phyloP scores from a whole-genome alignment of 2,888 invertebrate species.

The Oxyscelio sp. region DNA sequence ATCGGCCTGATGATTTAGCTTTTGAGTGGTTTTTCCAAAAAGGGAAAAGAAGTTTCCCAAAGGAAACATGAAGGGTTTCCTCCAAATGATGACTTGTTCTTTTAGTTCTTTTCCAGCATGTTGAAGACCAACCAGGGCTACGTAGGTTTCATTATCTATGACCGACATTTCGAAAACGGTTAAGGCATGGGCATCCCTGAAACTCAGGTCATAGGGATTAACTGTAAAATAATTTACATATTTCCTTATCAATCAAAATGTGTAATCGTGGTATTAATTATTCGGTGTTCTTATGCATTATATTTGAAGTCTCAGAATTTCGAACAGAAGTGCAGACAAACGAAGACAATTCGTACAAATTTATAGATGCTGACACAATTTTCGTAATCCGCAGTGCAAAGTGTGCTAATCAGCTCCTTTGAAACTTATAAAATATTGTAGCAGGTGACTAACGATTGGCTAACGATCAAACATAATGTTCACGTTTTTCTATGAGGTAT shows the following conservation, averaged over 20 bases:
- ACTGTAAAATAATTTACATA: constrained; percentile 89
- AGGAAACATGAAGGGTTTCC: constrained; percentile 94
- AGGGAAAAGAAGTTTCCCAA: too few relatives aligned
- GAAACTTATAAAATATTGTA: neutral
- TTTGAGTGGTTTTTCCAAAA: rapidly evolving
- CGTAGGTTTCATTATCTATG: constrained; percentile 89
- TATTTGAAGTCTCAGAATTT: too few relatives aligned
- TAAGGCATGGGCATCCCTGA: constrained; percentile 90
- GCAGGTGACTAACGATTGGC: neutral
- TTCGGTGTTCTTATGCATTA: too few relatives aligned
- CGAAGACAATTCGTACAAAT: too few relatives aligned
- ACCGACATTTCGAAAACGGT: constrained; percentile 91
- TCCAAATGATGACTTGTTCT: constrained; percentile 90
- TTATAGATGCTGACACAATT: too few relatives aligned
- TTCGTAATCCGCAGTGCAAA: neutral
- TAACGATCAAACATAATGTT: neutral
- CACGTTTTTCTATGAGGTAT: neutral
- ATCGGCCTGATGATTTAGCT: neutral
- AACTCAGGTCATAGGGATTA: constrained; percentile 89
- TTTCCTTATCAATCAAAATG: too few relatives aligned
- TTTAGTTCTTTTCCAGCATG: constrained; percentile 91
- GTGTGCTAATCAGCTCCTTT: neutral
- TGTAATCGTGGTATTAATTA: too few relatives aligned
- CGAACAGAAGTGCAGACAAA: too few relatives aligned
- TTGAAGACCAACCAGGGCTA: constrained; percentile 91